Evolutionary conservation across 2,797 vertebrate genomes (phyloP).

Genomic region (Capromys pilorides): DNA sequence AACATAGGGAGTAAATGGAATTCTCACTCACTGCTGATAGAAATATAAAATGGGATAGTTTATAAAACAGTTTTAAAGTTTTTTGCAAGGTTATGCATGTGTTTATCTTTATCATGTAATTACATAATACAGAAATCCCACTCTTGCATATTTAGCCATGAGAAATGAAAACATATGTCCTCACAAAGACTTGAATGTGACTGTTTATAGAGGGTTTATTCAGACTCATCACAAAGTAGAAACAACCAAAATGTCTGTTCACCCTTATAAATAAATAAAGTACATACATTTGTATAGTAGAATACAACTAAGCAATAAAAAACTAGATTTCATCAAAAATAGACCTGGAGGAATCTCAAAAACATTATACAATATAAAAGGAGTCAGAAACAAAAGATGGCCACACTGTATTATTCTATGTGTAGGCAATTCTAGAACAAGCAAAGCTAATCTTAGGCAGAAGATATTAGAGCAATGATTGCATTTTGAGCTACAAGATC

Average conservation of each 20-base stretch:
- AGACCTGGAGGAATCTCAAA: background rate
- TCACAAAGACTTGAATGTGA: background rate
- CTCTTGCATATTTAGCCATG: background rate
- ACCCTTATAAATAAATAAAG: background rate
- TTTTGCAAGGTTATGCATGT: background rate
- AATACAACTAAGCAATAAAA: background rate
- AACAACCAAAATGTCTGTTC: background rate
- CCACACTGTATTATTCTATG: background rate
- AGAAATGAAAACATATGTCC: background rate
- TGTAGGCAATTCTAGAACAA: slow-evolving; percentile 3
- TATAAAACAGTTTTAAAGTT: background rate
- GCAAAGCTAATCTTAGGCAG: background rate
- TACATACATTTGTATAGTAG: background rate
- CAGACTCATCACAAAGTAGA: background rate
- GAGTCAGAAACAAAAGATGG: background rate
- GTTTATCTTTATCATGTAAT: background rate
- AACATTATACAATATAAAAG: background rate
- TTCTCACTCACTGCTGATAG: background rate
- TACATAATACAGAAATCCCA: background rate
- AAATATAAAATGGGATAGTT: background rate
- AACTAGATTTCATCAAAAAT: background rate
- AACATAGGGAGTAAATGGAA: background rate
- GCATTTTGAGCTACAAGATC: background rate
- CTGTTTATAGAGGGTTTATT: slow-evolving; percentile 30
- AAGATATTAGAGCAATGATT: background rate